phyloP scores from a whole-genome alignment of 2,113 vertebrate genomes.

The Epinephelus fuscoguttatus region DNA sequence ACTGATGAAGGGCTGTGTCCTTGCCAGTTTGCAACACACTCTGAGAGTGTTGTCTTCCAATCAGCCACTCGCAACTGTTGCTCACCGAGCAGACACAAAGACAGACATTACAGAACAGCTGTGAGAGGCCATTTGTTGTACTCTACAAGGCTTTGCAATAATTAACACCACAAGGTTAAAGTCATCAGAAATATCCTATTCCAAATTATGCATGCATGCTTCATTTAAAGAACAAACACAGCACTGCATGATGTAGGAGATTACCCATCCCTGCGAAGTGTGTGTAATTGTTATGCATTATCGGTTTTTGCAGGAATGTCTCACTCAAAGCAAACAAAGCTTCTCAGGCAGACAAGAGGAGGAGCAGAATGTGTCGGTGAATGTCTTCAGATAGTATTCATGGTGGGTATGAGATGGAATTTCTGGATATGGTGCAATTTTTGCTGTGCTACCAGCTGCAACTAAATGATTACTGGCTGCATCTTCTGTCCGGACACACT shows the following conservation, averaged over 20 bases:
- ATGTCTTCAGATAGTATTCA: slow-evolving; percentile 53
- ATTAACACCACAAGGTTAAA: slow-evolving; percentile 34
- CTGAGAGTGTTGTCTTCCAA: neutral
- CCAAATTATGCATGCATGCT: slow-evolving; percentile 22
- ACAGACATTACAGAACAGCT: slow-evolving; percentile 12
- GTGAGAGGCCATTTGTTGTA: neutral
- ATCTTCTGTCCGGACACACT: slow-evolving; percentile 47
- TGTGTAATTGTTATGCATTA: slow-evolving; percentile 37
- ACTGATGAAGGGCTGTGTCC: slow-evolving; percentile 20
- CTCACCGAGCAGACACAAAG: slow-evolving; percentile 9
- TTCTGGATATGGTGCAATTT: slow-evolving; percentile 52
- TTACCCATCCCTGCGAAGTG: slow-evolving; percentile 29
- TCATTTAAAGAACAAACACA: slow-evolving; percentile 37
- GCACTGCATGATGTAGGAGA: slow-evolving; percentile 31
- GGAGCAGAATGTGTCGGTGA: slow-evolving; percentile 32
- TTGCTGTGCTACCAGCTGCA: slow-evolving; percentile 56
- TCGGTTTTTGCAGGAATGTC: slow-evolving; percentile 45
- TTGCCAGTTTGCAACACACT: slow-evolving; percentile 13
- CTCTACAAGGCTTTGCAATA: slow-evolving; percentile 17
- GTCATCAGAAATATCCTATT: slow-evolving; percentile 22
- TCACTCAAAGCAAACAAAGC: slow-evolving; percentile 34
- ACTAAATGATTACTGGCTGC: slow-evolving; percentile 69
- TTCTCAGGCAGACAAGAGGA: slow-evolving; percentile 22
- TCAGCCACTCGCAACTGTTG: slow-evolving; percentile 17
- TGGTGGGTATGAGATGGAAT: slow-evolving; percentile 40